Evolutionary conservation across 2,888 invertebrate genomes (phyloP), one percentile per base, ranked within the genome.

Genomic region (Callyntrura guangdongensis): DNA sequence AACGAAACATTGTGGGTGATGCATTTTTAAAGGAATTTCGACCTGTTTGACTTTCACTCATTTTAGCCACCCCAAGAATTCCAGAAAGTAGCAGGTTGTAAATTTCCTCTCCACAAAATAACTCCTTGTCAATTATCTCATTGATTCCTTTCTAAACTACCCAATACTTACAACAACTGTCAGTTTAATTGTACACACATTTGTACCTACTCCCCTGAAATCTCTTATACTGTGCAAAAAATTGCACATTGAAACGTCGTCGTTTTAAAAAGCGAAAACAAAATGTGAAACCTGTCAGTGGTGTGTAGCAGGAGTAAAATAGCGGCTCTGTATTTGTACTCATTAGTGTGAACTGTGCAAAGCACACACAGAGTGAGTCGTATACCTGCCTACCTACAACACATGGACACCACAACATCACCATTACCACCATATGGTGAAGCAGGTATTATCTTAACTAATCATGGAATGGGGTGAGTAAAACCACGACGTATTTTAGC

Each of bases 401-500:
- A 36, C 14, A 67, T 4, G 11, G n/a, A 45, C 49, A 36, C 47
- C 4, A 20, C n/a, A 49, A 4, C 27, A 81, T 36, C 36, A 4
- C 36, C 27, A 81, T 36, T 6, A 4, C 36, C 56, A 11, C 17
- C 79, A 79, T 79, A 22, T 79, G 79, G 25, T 17, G 72, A 27
- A 74, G 47, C 49, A 36, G 36, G 36, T 36, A 20, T 47, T 49
- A 47, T n/a, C 61, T 36, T 25, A 0, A 20, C 61, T 64, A 49
- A 56, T 79, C 25, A 47, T 36, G 22, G 20, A 84, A 84, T 17
- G 67, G 53, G 84, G 84, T 69, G 69, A 86, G 36, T 79, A 86
- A 86, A 86, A 67, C 77, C 86, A 86, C 77, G 86, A 77, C 17
- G 8, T 69, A 77, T 72, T 77, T 27, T n/a, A 77, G 20, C 85